These are phyloP conservation scores for Sitta carolinensis DNA, from an alignment of 2,797 vertebrate genomes.

Conservation along the genomic window DNA sequence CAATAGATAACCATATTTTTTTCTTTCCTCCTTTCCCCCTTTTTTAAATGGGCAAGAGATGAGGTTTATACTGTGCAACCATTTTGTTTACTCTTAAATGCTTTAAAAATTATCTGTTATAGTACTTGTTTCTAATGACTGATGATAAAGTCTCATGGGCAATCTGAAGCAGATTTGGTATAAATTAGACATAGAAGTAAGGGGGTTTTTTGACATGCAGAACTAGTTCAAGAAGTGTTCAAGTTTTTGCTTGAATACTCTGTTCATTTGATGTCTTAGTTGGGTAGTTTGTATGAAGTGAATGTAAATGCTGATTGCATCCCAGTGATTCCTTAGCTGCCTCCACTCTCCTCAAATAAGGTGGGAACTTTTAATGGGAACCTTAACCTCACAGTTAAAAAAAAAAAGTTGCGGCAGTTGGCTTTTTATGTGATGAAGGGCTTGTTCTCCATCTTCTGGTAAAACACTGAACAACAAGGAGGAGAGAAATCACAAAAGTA, in stretches of 20 bases:
- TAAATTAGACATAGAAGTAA: not conserved
- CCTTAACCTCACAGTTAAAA: not conserved
- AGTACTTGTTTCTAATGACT: not conserved
- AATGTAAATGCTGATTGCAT: not conserved
- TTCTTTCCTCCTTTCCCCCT: not conserved
- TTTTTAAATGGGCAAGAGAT: not conserved
- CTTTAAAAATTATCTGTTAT: not conserved
- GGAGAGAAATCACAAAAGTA: not conserved
- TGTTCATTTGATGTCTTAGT: not conserved
- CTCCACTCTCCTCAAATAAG: not conserved
- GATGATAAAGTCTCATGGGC: not conserved
- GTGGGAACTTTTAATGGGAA: not conserved
- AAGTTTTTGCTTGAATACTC: not conserved
- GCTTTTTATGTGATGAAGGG: not conserved
- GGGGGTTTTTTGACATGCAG: not conserved
- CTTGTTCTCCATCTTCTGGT: constrained; percentile 45
- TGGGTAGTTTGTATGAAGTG: not conserved
- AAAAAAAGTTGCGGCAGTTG: not conserved
- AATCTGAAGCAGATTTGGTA: not conserved
- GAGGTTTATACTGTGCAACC: not conserved
- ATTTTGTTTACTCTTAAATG: not conserved
- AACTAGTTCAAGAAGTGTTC: not conserved
- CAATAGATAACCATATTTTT: not conserved
- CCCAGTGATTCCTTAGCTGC: not conserved
- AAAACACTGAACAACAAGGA: constrained; percentile 11